A percentile compares a stretch with the other conserved stretches of the same genome.
Conservation (phyloP, 1,140 invertebrate species). For the Anastrepha obliqua region DNA sequence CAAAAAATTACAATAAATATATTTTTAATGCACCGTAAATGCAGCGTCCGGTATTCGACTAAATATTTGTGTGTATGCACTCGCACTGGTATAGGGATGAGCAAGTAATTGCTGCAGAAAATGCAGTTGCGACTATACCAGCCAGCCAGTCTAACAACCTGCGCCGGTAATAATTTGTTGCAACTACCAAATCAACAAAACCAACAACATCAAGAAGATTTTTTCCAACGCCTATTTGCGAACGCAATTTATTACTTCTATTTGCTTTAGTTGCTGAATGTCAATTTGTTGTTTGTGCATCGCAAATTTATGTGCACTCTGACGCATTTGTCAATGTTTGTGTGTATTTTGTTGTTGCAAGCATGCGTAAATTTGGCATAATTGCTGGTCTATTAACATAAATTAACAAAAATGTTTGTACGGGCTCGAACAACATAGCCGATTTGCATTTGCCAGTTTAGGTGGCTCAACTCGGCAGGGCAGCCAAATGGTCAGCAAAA, state of each 20-base stretch:
- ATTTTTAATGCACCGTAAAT: too few species aligned
- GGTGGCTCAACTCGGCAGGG: neutral
- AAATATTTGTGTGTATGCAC: too few species aligned
- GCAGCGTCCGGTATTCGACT: too few species aligned
- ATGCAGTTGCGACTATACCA: too few species aligned
- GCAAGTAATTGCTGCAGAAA: too few species aligned
- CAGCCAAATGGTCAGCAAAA: constrained; percentile 27
- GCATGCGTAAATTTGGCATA: constrained; percentile 35
- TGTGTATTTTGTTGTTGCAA: neutral
- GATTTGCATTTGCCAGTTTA: constrained; percentile 27
- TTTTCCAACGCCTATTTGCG: neutral
- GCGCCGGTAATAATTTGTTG: too few species aligned
- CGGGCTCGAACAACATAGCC: constrained; percentile 4
- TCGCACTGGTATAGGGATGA: too few species aligned
- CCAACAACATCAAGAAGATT: neutral
- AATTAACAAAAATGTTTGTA: constrained; percentile 45
- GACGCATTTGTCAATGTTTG: constrained; percentile 13
- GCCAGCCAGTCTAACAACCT: too few species aligned
- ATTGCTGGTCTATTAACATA: constrained; percentile 47
- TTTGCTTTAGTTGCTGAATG: neutral
- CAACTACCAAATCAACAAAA: too few species aligned
- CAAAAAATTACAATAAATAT: too few species aligned
- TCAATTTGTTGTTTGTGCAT: neutral
- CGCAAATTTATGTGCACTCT: neutral
- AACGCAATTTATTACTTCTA: neutral